phyloP scores from a whole-genome alignment of 2,797 vertebrate genomes.

The Aplochiton taeniatus region DNA sequence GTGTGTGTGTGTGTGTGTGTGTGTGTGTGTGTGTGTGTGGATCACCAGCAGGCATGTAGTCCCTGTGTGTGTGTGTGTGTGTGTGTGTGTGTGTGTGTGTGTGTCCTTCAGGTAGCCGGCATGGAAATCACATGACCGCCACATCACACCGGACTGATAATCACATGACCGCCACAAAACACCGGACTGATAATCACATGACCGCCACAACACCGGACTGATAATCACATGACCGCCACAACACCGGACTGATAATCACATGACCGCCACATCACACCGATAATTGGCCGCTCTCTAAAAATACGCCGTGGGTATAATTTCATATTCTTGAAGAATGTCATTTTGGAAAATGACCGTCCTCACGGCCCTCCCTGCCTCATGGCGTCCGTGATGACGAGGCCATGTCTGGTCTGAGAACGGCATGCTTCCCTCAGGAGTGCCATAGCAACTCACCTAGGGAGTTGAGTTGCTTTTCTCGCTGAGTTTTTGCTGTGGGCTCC shows the following conservation, averaged over 20 bases:
- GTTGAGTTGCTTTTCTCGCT: no score
- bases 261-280: no score
- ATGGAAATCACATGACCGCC: conserved; percentile 16
- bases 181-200: not conserved
- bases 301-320: conserved; percentile 52
- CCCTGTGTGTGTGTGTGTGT: no score
- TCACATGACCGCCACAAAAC: conserved; percentile 18
- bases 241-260: not conserved
- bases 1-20: no score
- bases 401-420: no score
- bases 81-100: conserved; percentile 3
- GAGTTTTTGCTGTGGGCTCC: no score
- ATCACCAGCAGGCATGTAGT: no score
- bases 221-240: conserved; percentile 19
- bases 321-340: conserved; percentile 45
- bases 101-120: not conserved
- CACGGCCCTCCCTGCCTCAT: conserved; percentile 34
- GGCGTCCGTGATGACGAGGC: conserved; percentile 11
- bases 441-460: no score
- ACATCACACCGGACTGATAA: not conserved
- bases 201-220: not conserved
- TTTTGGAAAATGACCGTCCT: conserved; percentile 52
- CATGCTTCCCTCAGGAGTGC: no score
- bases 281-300: conserved; percentile 55
- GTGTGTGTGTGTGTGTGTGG: not conserved